These are phyloP conservation scores for Natator depressus DNA, from an alignment of 2,113 vertebrate genomes.

Conservation along the genomic window DNA sequence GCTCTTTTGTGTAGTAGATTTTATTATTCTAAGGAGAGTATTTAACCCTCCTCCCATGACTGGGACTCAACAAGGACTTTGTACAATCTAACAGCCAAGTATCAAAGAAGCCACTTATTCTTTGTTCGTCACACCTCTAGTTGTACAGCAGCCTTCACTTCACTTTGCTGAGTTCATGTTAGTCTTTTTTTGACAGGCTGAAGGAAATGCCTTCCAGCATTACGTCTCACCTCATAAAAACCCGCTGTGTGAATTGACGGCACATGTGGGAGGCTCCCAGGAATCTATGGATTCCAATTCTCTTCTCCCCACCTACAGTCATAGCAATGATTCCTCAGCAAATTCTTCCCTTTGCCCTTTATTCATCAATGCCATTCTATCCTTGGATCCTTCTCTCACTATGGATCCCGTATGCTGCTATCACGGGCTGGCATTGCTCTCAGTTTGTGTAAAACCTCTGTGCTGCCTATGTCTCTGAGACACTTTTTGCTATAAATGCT, in stretches of 20 bases:
- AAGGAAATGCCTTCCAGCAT: constrained; percentile 50
- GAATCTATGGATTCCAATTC: background rate
- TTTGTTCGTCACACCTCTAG: background rate
- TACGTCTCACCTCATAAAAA: constrained; percentile 63
- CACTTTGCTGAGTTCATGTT: background rate
- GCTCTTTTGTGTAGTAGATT: background rate
- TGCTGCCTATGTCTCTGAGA: background rate
- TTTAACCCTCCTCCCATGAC: accelerated
- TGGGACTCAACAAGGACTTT: background rate
- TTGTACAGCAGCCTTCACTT: background rate
- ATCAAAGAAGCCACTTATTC: background rate
- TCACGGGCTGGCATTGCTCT: background rate
- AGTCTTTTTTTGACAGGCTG: background rate
- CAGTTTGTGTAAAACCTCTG: background rate
- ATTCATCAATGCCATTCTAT: background rate
- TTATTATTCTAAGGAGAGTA: background rate
- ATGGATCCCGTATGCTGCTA: background rate
- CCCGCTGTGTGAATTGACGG: background rate
- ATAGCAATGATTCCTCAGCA: background rate
- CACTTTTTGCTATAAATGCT: background rate
- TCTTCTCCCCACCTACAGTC: background rate
- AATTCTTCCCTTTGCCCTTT: background rate
- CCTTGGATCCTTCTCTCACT: background rate
- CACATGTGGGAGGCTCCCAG: background rate
- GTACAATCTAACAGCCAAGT: background rate